phyloP scores from a whole-genome alignment of 2,113 vertebrate genomes.

The Glaucidium brasilianum region DNA sequence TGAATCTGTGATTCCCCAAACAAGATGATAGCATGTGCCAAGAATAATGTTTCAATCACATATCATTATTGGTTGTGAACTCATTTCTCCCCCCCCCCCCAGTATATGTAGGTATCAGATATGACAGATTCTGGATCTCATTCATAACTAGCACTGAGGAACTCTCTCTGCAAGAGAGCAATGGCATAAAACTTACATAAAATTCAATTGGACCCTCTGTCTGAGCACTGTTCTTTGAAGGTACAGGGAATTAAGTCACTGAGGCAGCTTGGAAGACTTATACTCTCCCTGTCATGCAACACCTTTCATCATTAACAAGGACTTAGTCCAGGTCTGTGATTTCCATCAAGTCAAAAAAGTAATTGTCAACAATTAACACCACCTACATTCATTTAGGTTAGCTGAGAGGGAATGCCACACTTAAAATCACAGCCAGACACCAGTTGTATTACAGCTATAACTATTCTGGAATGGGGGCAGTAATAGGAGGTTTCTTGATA shows the following conservation, averaged over 20 bases:
- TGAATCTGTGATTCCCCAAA: background rate
- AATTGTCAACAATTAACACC: background rate
- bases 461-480: background rate
- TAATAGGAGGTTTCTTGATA: background rate
- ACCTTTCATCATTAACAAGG: background rate
- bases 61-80: background rate
- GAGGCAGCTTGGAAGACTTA: background rate
- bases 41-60: background rate
- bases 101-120: background rate
- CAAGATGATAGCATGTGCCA: background rate
- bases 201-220: background rate
- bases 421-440: background rate
- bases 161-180: background rate
- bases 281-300: background rate
- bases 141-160: background rate
- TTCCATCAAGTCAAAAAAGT: background rate
- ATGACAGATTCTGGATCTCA: background rate
- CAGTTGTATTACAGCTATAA: background rate
- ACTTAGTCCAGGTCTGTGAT: background rate
- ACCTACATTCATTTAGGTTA: background rate
- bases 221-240: background rate
- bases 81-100: background rate
- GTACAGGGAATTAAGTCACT: accelerated
- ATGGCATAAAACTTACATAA: background rate
- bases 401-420: accelerated